Conservation (phyloP, 2,797 vertebrate genomes). For the Betta splendens region DNA sequence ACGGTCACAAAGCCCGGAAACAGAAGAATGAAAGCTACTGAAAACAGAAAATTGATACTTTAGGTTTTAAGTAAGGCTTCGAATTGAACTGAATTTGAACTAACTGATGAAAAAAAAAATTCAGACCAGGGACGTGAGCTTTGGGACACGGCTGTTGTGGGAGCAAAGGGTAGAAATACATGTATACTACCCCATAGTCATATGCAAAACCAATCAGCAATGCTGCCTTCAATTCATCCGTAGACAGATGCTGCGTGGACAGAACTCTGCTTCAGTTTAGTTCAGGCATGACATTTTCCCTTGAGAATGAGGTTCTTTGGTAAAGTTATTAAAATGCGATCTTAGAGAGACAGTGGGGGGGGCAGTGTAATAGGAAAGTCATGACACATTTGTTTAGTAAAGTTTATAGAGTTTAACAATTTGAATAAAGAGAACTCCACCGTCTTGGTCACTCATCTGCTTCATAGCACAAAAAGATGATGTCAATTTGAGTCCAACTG, state of each 20-base stretch:
- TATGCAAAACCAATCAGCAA: slow-evolving; percentile 69
- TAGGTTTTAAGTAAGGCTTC: not conserved
- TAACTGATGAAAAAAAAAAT: slow-evolving; percentile 25
- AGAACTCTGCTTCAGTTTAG: slow-evolving; percentile 17
- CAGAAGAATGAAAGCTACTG: slow-evolving; percentile 18
- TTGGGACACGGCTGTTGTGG: slow-evolving; percentile 24
- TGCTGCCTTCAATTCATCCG: slow-evolving; percentile 32
- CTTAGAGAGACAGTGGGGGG: slow-evolving; percentile 6
- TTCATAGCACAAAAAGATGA: too few relatives aligned
- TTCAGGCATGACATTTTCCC: slow-evolving; percentile 38
- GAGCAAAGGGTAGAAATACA: slow-evolving; percentile 27
- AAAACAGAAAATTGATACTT: slow-evolving; percentile 4
- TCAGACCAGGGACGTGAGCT: slow-evolving; percentile 10
- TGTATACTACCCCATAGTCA: slow-evolving; percentile 38
- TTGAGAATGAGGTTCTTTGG: slow-evolving; percentile 47
- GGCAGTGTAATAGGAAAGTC: too few relatives aligned
- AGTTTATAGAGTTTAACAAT: too few relatives aligned
- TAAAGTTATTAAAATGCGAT: slow-evolving; percentile 59
- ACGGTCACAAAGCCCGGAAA: slow-evolving; percentile 25
- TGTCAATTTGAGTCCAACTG: too few relatives aligned
- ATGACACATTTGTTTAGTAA: too few relatives aligned
- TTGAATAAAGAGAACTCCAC: too few relatives aligned
- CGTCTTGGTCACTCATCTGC: too few relatives aligned
- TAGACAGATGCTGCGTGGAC: slow-evolving; percentile 28
- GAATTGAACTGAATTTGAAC: slow-evolving; percentile 28